Conservation (phyloP, 2,113 vertebrate genomes). For the Stictonetta naevosa region DNA sequence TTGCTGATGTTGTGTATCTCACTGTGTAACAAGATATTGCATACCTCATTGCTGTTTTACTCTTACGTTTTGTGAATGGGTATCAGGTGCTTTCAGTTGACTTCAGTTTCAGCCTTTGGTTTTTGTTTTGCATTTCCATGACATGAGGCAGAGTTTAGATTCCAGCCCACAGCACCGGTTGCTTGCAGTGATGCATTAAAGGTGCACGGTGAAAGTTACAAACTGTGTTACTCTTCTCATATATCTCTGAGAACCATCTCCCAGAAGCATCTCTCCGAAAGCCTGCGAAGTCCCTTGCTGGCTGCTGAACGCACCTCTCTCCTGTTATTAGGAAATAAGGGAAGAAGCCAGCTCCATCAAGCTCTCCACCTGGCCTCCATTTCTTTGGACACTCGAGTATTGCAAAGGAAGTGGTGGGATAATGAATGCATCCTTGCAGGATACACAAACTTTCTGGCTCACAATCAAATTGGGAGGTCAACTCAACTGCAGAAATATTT, state of each 20-base stretch:
- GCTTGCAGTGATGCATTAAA: not conserved
- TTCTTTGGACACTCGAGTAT: constrained; percentile 2
- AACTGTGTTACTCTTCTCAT: not conserved
- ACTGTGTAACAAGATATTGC: too few relatives aligned
- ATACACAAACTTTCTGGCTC: constrained; percentile 40
- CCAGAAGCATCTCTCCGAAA: not conserved
- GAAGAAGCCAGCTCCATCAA: not conserved
- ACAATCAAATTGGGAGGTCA: constrained; percentile 49
- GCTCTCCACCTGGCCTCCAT: constrained; percentile 43
- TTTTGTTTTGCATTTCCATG: not conserved
- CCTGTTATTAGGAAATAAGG: not conserved
- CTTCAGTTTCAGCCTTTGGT: not conserved
- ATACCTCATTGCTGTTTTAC: not conserved
- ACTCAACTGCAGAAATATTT: not conserved
- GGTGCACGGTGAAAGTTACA: not conserved
- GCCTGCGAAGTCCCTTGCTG: not conserved
- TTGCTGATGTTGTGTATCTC: too few relatives aligned
- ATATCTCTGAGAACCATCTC: not conserved
- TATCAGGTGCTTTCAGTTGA: not conserved
- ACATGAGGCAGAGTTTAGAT: not conserved
- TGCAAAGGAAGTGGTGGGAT: constrained; percentile 25
- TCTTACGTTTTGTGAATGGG: not conserved
- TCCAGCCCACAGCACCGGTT: not conserved
- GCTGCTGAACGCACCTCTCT: not conserved
- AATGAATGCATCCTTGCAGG: constrained; percentile 15